Conservation (phyloP, 2,113 vertebrate species). For the Sakesphorus luctuosus region DNA sequence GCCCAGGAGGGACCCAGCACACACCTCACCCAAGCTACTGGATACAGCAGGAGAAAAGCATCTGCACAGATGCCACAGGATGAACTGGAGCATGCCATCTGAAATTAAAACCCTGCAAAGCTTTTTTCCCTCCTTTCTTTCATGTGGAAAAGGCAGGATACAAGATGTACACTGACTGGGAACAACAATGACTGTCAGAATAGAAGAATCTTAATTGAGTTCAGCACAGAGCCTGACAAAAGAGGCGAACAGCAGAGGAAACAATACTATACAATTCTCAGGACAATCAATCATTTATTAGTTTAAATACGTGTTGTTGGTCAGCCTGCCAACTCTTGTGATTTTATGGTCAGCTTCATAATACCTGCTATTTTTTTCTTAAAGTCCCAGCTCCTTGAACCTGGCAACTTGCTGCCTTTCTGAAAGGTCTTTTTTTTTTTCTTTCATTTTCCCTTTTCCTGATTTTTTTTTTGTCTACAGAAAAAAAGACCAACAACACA, state of each 20-base stretch:
- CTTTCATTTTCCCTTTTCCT: neutral
- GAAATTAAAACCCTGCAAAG: constrained; percentile 24
- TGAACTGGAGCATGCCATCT: neutral
- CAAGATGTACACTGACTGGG: constrained; percentile 34
- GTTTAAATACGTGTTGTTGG: constrained; percentile 37
- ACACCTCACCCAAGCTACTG: neutral
- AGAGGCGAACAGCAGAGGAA: constrained; percentile 54
- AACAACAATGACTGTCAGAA: constrained; percentile 52
- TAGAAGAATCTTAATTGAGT: constrained; percentile 67
- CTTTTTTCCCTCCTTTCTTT: neutral
- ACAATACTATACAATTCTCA: constrained; percentile 57
- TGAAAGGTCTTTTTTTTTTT: neutral
- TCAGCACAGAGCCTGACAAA: constrained; percentile 54
- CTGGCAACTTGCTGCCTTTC: neutral
- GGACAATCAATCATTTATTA: constrained; percentile 67
- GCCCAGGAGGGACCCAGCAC: neutral
- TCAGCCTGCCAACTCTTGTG: constrained; percentile 25
- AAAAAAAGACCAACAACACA: neutral
- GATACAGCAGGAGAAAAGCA: neutral
- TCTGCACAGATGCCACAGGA: neutral
- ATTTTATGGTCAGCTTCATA: constrained; percentile 34
- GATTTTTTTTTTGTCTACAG: neutral
- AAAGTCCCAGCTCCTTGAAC: constrained; percentile 11
- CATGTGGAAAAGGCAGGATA: constrained; percentile 46
- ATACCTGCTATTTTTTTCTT: constrained; percentile 31